phyloP scores from a whole-genome alignment of 2,888 invertebrate species.

The Saturnia pavonia region DNA sequence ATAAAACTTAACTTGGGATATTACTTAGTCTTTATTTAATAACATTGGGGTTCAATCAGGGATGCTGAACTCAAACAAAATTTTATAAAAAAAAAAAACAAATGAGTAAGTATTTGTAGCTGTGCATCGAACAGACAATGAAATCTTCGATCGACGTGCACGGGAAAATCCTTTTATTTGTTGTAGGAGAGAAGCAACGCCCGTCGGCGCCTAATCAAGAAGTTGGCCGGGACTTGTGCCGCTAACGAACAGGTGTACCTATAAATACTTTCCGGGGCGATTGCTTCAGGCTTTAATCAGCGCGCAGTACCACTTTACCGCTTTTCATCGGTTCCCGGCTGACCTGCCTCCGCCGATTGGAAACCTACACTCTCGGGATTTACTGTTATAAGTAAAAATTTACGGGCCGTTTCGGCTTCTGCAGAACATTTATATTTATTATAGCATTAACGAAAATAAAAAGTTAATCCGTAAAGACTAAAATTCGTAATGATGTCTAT shows the following conservation, averaged over 20 bases:
- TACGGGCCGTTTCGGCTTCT: slow-evolving; percentile 58
- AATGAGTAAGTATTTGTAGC: slow-evolving; percentile 24
- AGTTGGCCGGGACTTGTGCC: slow-evolving; percentile 76
- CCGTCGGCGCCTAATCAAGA: slow-evolving; percentile 80
- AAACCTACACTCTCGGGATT: slow-evolving; percentile 72
- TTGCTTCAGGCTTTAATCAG: slow-evolving; percentile 82
- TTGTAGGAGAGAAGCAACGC: slow-evolving; percentile 72
- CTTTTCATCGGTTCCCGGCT: slow-evolving; percentile 78
- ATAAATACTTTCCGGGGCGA: slow-evolving; percentile 80
- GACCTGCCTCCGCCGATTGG: slow-evolving; percentile 75
- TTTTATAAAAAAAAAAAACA: neutral
- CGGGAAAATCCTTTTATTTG: slow-evolving; percentile 73
- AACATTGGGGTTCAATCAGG: neutral
- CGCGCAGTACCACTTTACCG: slow-evolving; percentile 77
- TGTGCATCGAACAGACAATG: slow-evolving; percentile 21
- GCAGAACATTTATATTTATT: slow-evolving; percentile 32
- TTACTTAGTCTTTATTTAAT: neutral
- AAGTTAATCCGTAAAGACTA: neutral
- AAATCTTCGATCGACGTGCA: slow-evolving; percentile 58
- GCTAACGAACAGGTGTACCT: slow-evolving; percentile 82
- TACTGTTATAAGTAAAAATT: slow-evolving; percentile 63
- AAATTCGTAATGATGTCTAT: neutral
- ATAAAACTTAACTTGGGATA: neutral
- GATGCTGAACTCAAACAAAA: neutral
- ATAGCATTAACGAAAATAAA: slow-evolving; percentile 26